phyloP scores from a whole-genome alignment of 2,888 invertebrate genomes.

The Linnaemya vulpina region DNA sequence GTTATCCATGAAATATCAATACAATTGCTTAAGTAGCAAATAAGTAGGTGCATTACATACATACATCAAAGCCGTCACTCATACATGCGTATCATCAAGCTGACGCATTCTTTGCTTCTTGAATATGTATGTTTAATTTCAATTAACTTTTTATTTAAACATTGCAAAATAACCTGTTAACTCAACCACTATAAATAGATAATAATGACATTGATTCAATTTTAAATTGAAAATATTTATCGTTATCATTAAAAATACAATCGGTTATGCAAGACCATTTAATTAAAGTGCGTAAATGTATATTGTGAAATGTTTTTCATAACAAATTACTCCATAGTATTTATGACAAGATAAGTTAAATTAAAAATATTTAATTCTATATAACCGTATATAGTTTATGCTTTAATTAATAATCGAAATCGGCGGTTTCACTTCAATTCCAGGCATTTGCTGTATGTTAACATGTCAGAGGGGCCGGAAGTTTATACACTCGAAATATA shows the following conservation, averaged over 20 bases:
- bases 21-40: too few relatives aligned
- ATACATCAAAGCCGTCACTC: not conserved
- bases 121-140: not conserved
- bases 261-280: conserved; percentile 14
- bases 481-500: not conserved
- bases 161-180: not conserved
- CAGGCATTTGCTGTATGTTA: not conserved
- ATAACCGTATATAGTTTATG: not conserved
- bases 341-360: conserved; percentile 1
- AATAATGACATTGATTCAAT: conserved; percentile 19
- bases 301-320: conserved; percentile 1
- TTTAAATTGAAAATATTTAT: conserved; percentile 27
- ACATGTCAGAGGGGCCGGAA: not conserved
- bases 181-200: not conserved
- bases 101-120: not conserved
- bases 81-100: not conserved
- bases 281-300: not conserved
- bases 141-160: not conserved
- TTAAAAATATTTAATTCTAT: not conserved
- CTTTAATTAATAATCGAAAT: conserved; percentile 46
- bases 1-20: conserved; percentile 4
- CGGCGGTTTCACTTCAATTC: conserved; percentile 52
- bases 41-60: conserved; percentile 31
- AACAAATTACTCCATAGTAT: not conserved
- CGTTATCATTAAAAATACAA: conserved; percentile 3